Conservation (phyloP, 2,113 vertebrate species). For the Hypocryptadius cinnamomeus region DNA sequence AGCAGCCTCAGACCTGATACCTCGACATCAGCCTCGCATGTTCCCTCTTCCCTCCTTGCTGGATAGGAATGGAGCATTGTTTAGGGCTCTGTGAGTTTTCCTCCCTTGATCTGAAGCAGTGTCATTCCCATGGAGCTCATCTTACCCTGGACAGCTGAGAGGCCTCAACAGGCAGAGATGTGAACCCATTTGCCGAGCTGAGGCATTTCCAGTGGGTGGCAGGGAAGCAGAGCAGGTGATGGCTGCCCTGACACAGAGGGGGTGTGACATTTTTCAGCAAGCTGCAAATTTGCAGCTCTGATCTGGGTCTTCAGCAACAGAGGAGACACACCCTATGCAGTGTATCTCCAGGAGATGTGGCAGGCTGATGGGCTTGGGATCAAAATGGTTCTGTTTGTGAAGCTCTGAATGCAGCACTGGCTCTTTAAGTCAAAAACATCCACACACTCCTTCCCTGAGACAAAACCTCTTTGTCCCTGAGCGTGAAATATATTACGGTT, state of each 20-base stretch:
- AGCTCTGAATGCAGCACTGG: background rate
- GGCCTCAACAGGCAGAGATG: background rate
- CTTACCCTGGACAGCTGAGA: background rate
- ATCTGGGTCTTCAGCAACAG: background rate
- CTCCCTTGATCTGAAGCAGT: background rate
- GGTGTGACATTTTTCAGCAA: background rate
- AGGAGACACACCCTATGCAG: background rate
- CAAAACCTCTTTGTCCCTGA: slow-evolving; percentile 55
- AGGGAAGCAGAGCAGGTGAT: background rate
- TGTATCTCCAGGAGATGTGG: background rate
- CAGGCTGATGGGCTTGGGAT: background rate
- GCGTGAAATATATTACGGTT: slow-evolving; percentile 15
- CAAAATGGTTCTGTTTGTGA: background rate
- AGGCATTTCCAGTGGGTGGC: background rate
- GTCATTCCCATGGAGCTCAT: background rate
- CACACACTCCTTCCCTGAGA: slow-evolving; percentile 15
- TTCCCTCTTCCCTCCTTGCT: background rate
- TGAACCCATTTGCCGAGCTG: background rate
- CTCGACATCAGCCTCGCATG: background rate
- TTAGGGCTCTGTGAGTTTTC: background rate
- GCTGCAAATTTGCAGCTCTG: background rate
- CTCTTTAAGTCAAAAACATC: slow-evolving; percentile 47
- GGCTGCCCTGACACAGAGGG: background rate
- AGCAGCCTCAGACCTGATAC: background rate
- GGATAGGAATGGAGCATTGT: background rate